Base-by-base conservation (phyloP, 2,888 invertebrate species). In the Trisateles emortualis region DNA sequence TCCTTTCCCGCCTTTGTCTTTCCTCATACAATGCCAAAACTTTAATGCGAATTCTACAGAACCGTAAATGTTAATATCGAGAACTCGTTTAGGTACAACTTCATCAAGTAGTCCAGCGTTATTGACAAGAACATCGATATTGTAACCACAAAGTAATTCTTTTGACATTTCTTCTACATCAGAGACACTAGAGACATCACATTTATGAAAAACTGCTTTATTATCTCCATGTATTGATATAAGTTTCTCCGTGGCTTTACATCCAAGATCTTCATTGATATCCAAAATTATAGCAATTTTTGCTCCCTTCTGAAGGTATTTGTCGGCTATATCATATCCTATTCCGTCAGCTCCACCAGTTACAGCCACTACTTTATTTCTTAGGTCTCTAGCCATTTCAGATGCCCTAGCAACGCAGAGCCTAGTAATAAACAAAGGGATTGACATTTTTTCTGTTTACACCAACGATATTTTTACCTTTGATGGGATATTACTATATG, bases 311-410 rank as follows among this genome's bases (percentile, higher is more conserved):
- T 81, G 78, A 2, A 94, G 67, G 33, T 93, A 84, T 54, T 86
- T 83, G 1, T 84, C 78, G 0, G 86, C 85, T 29, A 88, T 92
- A 36, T 83, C 80, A 19, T 84, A 83, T 0, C 94, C 94, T 35
- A 94, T 93, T 1, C 94, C 94, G 32, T 83, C 79, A 0, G 93
- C 93, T 16, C 87, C 94, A 0, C 94, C 94, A 0, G 94, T 94
- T n/a, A 94, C 55, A 2, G 78, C 71, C 0, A 74, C 60, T 0
- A 64, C 56, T 74, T 79, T 81, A 35, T 74, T 63, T 53, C 66
- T 67, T 2, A 70, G 48, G 17, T 68, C 38, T 17, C 42, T 67
- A 3, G 67, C 66, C 74, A 79, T 74, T 22, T 22, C 22, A 22
- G 5, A n/a, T n/a, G n/a, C n/a, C n/a, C n/a, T n/a, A n/a, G n/a